These are phyloP conservation scores for Vidua macroura DNA, from an alignment of 2,113 vertebrate species.

Conservation along the genomic window DNA sequence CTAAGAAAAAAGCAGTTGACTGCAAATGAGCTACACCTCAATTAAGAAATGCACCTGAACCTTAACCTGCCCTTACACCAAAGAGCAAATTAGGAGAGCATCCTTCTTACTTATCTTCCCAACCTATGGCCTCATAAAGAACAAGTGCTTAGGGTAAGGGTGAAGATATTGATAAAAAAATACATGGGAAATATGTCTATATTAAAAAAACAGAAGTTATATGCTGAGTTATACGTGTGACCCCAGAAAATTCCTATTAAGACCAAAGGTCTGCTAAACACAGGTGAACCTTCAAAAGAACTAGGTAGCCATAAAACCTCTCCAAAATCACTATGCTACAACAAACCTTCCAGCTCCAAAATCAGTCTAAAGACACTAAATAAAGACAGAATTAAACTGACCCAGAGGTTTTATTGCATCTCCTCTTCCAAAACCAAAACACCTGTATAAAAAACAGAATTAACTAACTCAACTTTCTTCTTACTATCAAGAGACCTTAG, in stretches of 20 bases:
- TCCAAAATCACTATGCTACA: not conserved
- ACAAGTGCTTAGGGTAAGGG: not conserved
- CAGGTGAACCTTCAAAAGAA: not conserved
- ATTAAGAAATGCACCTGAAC: not conserved
- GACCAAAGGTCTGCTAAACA: not conserved
- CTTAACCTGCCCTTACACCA: not conserved
- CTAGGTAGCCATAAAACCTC: not conserved
- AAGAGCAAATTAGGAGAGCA: not conserved
- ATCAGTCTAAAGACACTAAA: not conserved
- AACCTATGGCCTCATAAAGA: not conserved
- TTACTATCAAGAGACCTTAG: not conserved
- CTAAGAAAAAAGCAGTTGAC: not conserved
- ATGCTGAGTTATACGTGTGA: not conserved
- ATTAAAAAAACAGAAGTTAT: not conserved
- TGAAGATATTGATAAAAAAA: not conserved
- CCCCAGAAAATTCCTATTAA: not conserved
- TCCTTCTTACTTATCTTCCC: not conserved
- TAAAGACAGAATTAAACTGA: not conserved
- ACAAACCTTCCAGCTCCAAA: not conserved
- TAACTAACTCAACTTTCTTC: not conserved
- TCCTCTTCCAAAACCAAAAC: not conserved
- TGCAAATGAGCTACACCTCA: not conserved
- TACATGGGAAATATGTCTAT: rapidly evolving
- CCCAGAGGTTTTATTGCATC: not conserved
- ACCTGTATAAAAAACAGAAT: not conserved